phyloP scores from a whole-genome alignment of 2,888 invertebrate genomes.

The Trachelus tabidus region DNA sequence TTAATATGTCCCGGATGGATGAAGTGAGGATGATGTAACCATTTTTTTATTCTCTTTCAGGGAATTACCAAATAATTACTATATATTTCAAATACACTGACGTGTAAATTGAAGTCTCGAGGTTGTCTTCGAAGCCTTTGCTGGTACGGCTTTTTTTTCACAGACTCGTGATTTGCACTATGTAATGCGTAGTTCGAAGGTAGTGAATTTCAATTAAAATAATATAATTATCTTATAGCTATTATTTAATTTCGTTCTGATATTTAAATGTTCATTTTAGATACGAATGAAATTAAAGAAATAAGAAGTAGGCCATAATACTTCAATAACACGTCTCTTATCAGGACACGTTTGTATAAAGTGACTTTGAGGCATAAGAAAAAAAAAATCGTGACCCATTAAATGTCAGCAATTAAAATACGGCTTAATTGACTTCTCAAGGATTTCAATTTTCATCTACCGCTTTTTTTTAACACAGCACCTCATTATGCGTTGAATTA shows the following conservation, averaged over 20 bases:
- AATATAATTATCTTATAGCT: slow-evolving; percentile 1
- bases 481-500: background rate
- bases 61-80: background rate
- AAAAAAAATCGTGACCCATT: background rate
- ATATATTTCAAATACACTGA: background rate
- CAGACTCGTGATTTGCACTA: background rate
- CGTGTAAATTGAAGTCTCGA: background rate
- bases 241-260: background rate
- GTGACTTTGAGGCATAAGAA: background rate
- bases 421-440: background rate
- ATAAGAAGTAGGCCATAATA: background rate
- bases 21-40: background rate
- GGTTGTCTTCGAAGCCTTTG: background rate
- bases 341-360: background rate
- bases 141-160: background rate
- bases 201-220: background rate
- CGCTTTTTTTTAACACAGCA: background rate
- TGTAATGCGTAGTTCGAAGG: background rate
- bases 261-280: background rate
- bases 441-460: background rate
- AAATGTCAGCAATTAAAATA: background rate
- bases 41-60: background rate
- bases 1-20: background rate
- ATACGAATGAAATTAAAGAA: background rate
- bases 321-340: background rate